These are phyloP conservation scores for Salvator merianae DNA, from an alignment of 2,113 vertebrate genomes.

Conservation along the genomic window DNA sequence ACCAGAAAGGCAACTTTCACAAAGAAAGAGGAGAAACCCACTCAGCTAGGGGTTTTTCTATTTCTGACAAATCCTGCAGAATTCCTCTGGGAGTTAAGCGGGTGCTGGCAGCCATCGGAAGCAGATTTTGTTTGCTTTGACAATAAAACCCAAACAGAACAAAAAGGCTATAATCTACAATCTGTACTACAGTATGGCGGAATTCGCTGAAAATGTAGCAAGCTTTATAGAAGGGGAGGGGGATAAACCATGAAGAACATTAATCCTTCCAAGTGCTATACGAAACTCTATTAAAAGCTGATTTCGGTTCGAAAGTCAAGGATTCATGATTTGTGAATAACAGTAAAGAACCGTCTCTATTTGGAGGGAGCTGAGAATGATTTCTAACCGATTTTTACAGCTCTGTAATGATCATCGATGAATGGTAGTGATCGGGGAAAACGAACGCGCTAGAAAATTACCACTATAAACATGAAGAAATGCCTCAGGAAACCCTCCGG, in stretches of 20 bases:
- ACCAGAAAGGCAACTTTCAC: constrained; percentile 59
- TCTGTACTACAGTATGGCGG: neutral
- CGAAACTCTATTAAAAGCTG: too few relatives aligned
- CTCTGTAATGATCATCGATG: too few relatives aligned
- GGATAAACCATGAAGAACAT: too few relatives aligned
- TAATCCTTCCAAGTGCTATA: too few relatives aligned
- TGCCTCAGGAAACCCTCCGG: neutral
- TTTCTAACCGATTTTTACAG: too few relatives aligned
- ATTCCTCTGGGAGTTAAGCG: neutral
- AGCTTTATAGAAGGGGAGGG: neutral
- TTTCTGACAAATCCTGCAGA: neutral
- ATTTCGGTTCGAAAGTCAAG: too few relatives aligned
- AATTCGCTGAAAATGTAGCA: neutral
- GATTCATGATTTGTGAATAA: too few relatives aligned
- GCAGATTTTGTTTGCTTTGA: neutral
- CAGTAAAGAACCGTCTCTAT: too few relatives aligned
- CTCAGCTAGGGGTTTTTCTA: neutral
- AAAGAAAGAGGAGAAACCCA: neutral
- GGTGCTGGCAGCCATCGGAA: neutral
- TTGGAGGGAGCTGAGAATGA: too few relatives aligned
- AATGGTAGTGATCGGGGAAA: neutral
- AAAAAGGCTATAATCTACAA: neutral
- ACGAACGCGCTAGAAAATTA: neutral
- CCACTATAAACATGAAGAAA: too few relatives aligned
- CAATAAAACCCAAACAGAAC: neutral